Evolutionary conservation across 2,797 vertebrate genomes (phyloP).

Genomic region (Craterocephalus amniculus): DNA sequence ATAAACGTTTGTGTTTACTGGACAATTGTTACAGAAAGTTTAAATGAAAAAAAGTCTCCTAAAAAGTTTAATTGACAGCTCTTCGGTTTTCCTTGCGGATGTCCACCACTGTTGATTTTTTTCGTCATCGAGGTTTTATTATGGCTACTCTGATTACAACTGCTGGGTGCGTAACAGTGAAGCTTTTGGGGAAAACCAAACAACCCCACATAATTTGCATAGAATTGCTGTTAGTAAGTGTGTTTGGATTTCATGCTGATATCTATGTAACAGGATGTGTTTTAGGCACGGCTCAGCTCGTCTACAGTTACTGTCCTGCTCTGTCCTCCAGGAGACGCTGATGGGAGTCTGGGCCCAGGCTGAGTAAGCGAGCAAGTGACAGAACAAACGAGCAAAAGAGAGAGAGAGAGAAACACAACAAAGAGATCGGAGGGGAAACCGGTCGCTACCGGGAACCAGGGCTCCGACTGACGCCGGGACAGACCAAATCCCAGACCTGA

Average conservation of each 20-base stretch:
- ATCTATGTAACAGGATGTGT: background rate
- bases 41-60: no score
- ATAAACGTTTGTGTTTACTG: no score
- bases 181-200: background rate
- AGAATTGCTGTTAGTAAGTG: background rate
- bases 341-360: constrained; percentile 67
- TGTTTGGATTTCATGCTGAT: background rate
- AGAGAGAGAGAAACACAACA: constrained; percentile 23
- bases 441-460: constrained; percentile 60
- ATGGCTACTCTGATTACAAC: background rate
- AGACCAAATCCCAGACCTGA: constrained; percentile 67
- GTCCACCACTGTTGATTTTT: background rate
- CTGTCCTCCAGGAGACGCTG: constrained; percentile 83
- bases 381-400: constrained; percentile 39
- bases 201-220: background rate
- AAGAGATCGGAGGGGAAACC: constrained; percentile 64
- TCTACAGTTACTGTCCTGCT: constrained; percentile 72
- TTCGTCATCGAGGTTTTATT: background rate
- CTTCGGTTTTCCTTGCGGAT: background rate
- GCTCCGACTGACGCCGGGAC: constrained; percentile 58
- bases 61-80: no score
- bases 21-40: no score
- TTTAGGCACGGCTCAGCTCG: background rate
- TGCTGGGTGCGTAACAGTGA: background rate
- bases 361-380: constrained; percentile 55